Evolutionary conservation across 2,113 vertebrate species (phyloP).

Genomic region (Micromys minutus): DNA sequence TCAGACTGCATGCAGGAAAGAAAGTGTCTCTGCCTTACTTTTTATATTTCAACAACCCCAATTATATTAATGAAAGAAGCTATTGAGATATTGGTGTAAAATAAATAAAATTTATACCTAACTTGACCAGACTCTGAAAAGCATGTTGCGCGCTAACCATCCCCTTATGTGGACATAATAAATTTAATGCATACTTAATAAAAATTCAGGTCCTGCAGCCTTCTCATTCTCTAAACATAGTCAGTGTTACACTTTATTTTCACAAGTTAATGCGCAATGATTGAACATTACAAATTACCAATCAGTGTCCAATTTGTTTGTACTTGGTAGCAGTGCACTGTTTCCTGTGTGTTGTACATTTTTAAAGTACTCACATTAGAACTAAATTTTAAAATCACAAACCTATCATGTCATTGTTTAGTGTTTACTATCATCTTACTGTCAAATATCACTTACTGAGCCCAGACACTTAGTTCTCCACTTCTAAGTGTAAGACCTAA

Average conservation of each 20-base stretch:
- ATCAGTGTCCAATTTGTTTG: constrained; percentile 78
- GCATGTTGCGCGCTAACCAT: constrained; percentile 58
- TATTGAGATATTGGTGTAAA: constrained; percentile 50
- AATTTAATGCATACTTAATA: constrained; percentile 78
- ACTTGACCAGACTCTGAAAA: no score
- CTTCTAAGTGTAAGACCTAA: neutral
- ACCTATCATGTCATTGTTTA: neutral
- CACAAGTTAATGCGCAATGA: constrained; percentile 83
- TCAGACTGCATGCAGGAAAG: neutral
- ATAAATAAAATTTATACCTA: neutral
- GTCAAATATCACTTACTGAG: neutral
- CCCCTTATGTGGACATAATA: constrained; percentile 79
- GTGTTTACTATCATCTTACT: neutral
- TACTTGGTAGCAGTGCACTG: constrained; percentile 72
- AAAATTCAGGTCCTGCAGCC: constrained; percentile 75
- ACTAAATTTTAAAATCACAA: constrained; percentile 58
- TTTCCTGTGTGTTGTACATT: constrained; percentile 15
- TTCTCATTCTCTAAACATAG: constrained; percentile 82
- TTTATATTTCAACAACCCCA: constrained; percentile 32
- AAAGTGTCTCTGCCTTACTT: constrained; percentile 48
- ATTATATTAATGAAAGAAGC: constrained; percentile 63
- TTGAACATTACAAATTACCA: constrained; percentile 84
- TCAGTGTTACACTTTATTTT: constrained; percentile 82
- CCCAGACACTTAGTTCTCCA: neutral
- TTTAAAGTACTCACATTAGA: constrained; percentile 24